A percentile compares a stretch with the other conserved stretches of the same genome.
phyloP scores from a whole-genome alignment of 2,797 vertebrate genomes.

The Clamator glandarius region DNA sequence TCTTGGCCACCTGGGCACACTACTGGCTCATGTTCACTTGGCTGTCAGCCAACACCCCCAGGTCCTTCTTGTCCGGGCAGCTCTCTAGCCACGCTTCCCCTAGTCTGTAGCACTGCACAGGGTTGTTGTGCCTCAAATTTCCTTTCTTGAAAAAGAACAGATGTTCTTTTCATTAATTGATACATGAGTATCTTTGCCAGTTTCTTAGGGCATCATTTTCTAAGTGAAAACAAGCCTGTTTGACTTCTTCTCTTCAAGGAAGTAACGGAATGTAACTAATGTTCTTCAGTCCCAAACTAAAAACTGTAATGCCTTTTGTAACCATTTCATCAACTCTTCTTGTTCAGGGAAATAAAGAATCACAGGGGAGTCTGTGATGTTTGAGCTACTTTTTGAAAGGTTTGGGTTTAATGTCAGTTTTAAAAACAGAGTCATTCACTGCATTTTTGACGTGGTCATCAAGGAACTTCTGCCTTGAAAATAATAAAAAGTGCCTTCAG shows the following conservation, averaged over 20 bases:
- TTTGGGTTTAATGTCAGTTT: neutral
- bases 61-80: no score
- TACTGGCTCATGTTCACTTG: no score
- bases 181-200: neutral
- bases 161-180: neutral
- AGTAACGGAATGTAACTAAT: neutral
- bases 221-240: neutral
- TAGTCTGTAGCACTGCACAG: no score
- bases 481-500: neutral
- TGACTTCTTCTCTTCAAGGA: neutral
- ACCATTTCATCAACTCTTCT: neutral
- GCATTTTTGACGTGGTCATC: neutral
- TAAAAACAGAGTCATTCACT: neutral
- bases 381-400: neutral
- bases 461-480: neutral
- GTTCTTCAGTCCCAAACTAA: neutral
- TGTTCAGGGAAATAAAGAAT: neutral
- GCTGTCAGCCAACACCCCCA: no score
- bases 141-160: neutral
- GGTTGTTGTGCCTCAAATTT: neutral
- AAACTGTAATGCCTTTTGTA: neutral
- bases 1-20: no score
- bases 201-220: neutral
- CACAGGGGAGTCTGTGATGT: neutral
- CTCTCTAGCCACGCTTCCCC: no score